phyloP scores from a whole-genome alignment of 2,113 vertebrate genomes.

The Pseudopipra pipra region DNA sequence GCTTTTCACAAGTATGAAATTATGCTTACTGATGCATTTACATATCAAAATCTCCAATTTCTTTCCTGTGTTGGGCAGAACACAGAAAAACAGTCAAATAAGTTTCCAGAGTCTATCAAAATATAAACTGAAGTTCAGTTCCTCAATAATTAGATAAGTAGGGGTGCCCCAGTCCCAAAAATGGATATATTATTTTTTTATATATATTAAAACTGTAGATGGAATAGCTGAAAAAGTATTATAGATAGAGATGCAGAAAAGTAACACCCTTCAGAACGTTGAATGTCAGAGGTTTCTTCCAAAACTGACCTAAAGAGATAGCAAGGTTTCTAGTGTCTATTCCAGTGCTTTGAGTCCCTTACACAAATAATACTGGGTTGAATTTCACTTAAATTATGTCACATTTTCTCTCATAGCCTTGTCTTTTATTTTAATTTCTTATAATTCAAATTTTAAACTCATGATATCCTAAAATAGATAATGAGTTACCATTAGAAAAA shows the following conservation, averaged over 20 bases:
- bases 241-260: neutral
- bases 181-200: rapidly evolving
- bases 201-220: neutral
- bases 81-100: neutral
- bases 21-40: neutral
- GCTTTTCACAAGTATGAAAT: neutral
- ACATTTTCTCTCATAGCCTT: neutral
- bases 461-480: neutral
- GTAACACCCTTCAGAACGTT: neutral
- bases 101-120: neutral
- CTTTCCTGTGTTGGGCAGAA: neutral
- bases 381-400: neutral
- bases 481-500: neutral
- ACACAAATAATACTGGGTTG: neutral
- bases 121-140: neutral
- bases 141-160: neutral
- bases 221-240: neutral
- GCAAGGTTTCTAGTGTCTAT: neutral
- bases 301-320: neutral
- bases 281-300: neutral
- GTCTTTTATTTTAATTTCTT: neutral
- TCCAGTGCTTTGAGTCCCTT: neutral
- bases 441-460: neutral
- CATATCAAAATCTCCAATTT: neutral
- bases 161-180: neutral